phyloP scores from a whole-genome alignment of 2,888 invertebrate species.

The Stenolophus ochropezus region DNA sequence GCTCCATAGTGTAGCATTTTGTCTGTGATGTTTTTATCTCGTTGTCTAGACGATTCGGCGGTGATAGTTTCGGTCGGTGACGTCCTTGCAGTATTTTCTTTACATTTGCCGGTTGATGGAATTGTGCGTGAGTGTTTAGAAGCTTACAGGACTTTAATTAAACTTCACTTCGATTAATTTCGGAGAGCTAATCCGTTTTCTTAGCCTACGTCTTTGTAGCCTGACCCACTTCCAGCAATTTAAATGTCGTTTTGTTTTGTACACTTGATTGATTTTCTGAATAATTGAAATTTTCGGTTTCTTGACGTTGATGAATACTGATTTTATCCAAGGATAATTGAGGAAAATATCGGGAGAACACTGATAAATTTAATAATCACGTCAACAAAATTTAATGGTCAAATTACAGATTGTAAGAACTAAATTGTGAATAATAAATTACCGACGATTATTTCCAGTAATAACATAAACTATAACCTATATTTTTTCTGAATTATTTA shows the following conservation, averaged over 20 bases:
- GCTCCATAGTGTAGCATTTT: too few relatives aligned
- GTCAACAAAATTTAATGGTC: not conserved
- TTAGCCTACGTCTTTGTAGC: not conserved
- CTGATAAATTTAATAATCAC: not conserved
- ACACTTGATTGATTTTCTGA: conserved; percentile 34
- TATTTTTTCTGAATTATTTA: too few relatives aligned
- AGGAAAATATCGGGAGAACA: not conserved
- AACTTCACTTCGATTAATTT: conserved; percentile 32
- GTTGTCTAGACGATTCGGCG: too few relatives aligned
- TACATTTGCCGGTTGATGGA: conserved; percentile 19
- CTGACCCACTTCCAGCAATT: conserved; percentile 14
- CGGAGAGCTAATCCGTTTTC: conserved; percentile 25
- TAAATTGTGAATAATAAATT: too few relatives aligned
- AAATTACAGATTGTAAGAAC: too few relatives aligned
- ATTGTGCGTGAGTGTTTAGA: conserved; percentile 5
- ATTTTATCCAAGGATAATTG: not conserved
- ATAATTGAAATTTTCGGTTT: conserved; percentile 17
- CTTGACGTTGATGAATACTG: not conserved
- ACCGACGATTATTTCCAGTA: too few relatives aligned
- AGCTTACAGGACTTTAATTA: conserved; percentile 21
- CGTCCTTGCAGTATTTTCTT: conserved; percentile 32
- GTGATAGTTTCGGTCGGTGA: too few relatives aligned
- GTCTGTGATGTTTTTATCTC: too few relatives aligned
- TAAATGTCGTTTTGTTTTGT: conserved; percentile 17
- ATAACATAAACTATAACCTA: too few relatives aligned